phyloP scores from a whole-genome alignment of 1,140 invertebrate species.

The Caenorhabditis briggsae region DNA sequence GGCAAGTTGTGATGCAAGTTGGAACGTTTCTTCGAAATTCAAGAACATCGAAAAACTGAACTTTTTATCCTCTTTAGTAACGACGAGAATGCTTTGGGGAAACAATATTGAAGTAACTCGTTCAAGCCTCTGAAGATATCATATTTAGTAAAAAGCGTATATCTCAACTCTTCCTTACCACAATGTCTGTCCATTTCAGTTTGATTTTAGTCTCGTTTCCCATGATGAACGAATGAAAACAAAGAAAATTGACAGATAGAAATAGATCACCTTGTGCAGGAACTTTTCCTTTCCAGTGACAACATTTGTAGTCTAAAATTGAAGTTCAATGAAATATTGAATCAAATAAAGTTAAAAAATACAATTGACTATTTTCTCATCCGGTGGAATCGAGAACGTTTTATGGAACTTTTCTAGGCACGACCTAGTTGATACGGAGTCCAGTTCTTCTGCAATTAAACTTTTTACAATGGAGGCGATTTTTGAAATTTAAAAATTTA shows the following conservation, averaged over 20 bases:
- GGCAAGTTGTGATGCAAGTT: conserved; percentile 92
- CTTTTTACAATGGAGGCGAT: neutral
- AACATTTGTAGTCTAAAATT: conserved; percentile 82
- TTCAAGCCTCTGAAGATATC: conserved; percentile 77
- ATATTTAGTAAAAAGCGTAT: neutral
- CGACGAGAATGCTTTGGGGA: conserved; percentile 88
- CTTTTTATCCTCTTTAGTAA: conserved; percentile 83
- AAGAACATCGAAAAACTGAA: conserved; percentile 88
- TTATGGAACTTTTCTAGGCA: conserved; percentile 87
- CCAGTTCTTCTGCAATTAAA: conserved; percentile 64
- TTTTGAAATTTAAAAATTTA: conserved; percentile 56
- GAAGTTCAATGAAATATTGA: conserved; percentile 6
- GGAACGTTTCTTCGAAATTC: conserved; percentile 89
- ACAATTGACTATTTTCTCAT: conserved; percentile 96
- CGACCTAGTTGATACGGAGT: conserved; percentile 84
- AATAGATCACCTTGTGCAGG: conserved; percentile 96
- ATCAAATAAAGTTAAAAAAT: conserved; percentile 81
- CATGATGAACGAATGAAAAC: conserved; percentile 94
- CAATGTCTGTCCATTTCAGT: conserved; percentile 83
- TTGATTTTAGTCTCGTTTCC: conserved; percentile 90
- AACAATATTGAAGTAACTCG: conserved; percentile 81
- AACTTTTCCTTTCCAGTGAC: conserved; percentile 91
- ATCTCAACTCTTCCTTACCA: conserved; percentile 73
- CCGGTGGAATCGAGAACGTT: conserved; percentile 89
- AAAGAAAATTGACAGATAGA: conserved; percentile 92